phyloP scores from a whole-genome alignment of 2,113 vertebrate genomes.

The Alexandromys fortis region DNA sequence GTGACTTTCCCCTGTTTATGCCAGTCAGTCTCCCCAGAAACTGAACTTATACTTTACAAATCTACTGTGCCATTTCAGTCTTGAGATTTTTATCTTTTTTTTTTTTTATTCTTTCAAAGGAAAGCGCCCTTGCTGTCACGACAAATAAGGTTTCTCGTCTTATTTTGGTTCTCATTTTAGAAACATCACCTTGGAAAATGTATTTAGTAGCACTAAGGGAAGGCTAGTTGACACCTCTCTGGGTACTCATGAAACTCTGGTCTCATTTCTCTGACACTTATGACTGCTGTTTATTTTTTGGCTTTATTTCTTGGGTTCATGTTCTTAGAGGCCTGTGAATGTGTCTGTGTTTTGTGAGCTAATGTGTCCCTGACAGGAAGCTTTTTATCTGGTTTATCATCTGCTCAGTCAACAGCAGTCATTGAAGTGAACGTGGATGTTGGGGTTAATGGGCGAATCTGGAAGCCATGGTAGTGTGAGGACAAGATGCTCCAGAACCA shows the following conservation, averaged over 20 bases:
- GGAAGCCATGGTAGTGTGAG: not conserved
- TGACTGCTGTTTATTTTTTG: not conserved
- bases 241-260: not conserved
- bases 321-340: not conserved
- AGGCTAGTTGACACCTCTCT: not conserved
- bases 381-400: not conserved
- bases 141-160: not conserved
- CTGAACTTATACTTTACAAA: not conserved
- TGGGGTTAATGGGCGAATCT: not conserved
- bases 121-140: not conserved
- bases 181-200: not conserved
- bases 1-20: accelerated
- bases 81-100: not conserved
- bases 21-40: not conserved
- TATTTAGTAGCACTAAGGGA: not conserved
- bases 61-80: not conserved
- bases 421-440: not conserved
- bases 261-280: not conserved
- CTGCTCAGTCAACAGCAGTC: not conserved
- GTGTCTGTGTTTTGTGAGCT: not conserved
- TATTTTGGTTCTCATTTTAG: constrained; percentile 29
- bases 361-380: not conserved
- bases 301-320: not conserved
- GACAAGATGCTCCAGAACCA: not conserved
- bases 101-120: not conserved